Base-by-base conservation (phyloP, 2,113 vertebrate species). In the Rana temporaria region DNA sequence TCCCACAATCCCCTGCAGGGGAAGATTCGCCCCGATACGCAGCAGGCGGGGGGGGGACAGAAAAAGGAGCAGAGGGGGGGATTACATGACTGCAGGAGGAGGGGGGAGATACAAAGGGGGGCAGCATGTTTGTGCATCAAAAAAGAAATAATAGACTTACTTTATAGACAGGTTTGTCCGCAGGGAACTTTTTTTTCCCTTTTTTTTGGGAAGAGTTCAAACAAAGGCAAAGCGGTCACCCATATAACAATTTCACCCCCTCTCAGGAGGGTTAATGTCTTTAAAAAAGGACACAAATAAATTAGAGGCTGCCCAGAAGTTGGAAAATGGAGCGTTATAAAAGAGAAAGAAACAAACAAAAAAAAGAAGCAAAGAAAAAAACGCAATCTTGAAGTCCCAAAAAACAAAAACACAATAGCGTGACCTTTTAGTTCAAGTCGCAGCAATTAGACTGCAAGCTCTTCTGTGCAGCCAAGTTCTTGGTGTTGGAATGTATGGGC, bases 1-100 rank as follows among this genome's bases (percentile, higher is more conserved):
- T 93, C 93, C 92, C 93, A 93, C 92, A 93, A 93, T 90, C 89
- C 89, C 92, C 88, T 89, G 89, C 90, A 86, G 91, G 89, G 88
- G 87, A 90, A 4, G 89, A 87, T 90, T 92, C 92, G 91, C 90
- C 92, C 91, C 92, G 92, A 92, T 85, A 88, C 93, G 81, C 84
- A 56, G 90, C 85, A 53, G 94, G 93, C n/a, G 85, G 85, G 66
- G 84, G 89, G 93, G 71, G 86, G 90, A 91, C 90, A 55, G 34
- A 38, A 63, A 30, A 52, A 59, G 63, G 56, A 6, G 11, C 24
- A 20, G 34, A 22, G 68, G 79, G 38, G 26, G 24, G 34, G 26
- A 59, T 68, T 57, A 79, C 48, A 78, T 66, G 42, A 57, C 34
- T 32, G 34, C 20, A 34, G 72, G 60, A 62, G 72, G 56, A 38